Conservation (phyloP, 2,888 invertebrate species). For the Caradrina kadenii region DNA sequence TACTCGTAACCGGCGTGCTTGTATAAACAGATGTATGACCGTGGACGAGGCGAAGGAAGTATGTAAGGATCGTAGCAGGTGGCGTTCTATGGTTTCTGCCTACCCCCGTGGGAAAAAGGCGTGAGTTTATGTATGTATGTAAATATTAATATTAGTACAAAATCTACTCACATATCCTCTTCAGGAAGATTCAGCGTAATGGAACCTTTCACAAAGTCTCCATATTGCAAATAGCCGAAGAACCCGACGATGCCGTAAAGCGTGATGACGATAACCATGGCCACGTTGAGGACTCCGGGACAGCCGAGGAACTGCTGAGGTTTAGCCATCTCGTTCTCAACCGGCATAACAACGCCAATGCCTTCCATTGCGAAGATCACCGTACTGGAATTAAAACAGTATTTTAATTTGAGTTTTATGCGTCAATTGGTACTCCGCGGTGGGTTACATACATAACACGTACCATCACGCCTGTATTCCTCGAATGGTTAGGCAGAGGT, state of each 20-base stretch:
- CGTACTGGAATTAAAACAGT: conserved; percentile 90
- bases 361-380: conserved; percentile 99
- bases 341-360: conserved; percentile 97
- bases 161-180: conserved; percentile 91
- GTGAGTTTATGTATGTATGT: too few species aligned
- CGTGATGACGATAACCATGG: conserved; percentile 95
- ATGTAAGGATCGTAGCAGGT: too few species aligned
- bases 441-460: too few species aligned
- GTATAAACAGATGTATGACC: too few species aligned
- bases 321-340: conserved; percentile 97
- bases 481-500: too few species aligned
- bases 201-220: conserved; percentile 93
- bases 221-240: conserved; percentile 97
- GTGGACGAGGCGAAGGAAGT: too few species aligned
- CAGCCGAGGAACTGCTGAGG: conserved; percentile 95
- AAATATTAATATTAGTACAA: background rate
- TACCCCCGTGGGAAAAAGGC: too few species aligned
- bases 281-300: conserved; percentile 96
- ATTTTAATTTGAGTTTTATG: too few species aligned
- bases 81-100: too few species aligned
- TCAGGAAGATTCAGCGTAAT: conserved; percentile 96
- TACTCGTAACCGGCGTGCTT: too few species aligned
- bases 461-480: too few species aligned
- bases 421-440: too few species aligned
- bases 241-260: conserved; percentile 96